Conservation (phyloP, 2,888 invertebrate genomes). For the Cheilosia vernalis region DNA sequence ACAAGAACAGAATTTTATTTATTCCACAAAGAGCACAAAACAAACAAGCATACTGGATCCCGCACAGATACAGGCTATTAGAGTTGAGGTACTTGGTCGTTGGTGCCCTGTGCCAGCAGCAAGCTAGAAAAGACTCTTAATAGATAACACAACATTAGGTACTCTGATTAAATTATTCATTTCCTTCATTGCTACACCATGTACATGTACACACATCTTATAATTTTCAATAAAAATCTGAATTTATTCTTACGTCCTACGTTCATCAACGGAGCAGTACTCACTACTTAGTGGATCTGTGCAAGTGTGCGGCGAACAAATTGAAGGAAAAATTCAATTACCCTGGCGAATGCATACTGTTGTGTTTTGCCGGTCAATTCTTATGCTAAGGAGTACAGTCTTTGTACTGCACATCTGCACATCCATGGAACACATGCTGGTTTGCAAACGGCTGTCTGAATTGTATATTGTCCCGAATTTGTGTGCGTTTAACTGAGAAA, state of each 20-base stretch:
- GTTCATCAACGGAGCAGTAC: background rate
- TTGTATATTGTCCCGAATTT: slow-evolving; percentile 36
- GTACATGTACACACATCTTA: slow-evolving; percentile 23
- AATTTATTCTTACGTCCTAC: slow-evolving; percentile 56
- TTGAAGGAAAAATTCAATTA: slow-evolving; percentile 74
- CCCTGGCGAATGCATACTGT: slow-evolving; percentile 50
- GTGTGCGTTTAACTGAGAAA: slow-evolving; percentile 27
- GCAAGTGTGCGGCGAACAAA: slow-evolving; percentile 35
- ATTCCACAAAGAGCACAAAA: slow-evolving; percentile 7
- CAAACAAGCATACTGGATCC: background rate
- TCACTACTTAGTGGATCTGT: background rate
- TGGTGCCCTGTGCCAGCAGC: background rate
- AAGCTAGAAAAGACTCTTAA: slow-evolving; percentile 24
- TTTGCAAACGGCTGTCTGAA: slow-evolving; percentile 23
- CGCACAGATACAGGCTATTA: background rate
- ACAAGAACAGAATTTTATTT: slow-evolving; percentile 1
- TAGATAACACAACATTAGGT: slow-evolving; percentile 29
- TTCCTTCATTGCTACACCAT: slow-evolving; percentile 57
- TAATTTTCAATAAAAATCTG: slow-evolving; percentile 44
- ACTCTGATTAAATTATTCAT: slow-evolving; percentile 71
- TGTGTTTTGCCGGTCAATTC: slow-evolving; percentile 36
- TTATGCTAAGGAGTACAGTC: background rate
- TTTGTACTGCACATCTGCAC: slow-evolving; percentile 36
- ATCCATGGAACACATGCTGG: slow-evolving; percentile 33
- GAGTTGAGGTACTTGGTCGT: background rate